Conservation (phyloP, 2,888 invertebrate species). For the Tetropium fuscum region DNA sequence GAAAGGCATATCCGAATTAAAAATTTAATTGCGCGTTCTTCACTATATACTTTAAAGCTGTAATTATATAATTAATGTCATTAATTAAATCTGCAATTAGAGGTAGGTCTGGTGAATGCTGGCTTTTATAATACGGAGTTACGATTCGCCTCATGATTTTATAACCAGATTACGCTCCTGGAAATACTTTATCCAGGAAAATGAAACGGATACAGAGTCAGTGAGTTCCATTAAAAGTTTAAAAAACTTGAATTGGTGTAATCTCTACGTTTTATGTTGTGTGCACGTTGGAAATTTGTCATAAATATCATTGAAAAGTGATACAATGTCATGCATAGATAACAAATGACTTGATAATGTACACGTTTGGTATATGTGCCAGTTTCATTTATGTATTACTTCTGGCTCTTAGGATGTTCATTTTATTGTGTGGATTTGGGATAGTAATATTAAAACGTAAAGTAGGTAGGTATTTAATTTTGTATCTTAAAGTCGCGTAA, state of each 20-base stretch:
- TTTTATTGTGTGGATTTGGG: no score
- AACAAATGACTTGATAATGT: no score
- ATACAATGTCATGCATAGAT: no score
- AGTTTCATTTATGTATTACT: no score
- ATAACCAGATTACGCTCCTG: constrained; percentile 24
- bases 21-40: constrained; percentile 17
- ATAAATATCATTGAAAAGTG: constrained; percentile 4
- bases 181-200: constrained; percentile 23
- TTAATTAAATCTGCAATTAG: constrained; percentile 30
- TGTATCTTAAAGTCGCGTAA: no score
- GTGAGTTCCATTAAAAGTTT: constrained; percentile 5
- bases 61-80: constrained; percentile 29
- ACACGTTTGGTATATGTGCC: no score
- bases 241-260: constrained; percentile 6
- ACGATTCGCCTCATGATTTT: constrained; percentile 31
- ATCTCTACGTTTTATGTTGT: constrained; percentile 2
- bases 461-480: no score
- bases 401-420: no score
- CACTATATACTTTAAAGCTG: constrained; percentile 9
- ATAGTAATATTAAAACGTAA: no score
- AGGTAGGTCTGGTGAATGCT: constrained; percentile 24
- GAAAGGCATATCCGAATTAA: no score
- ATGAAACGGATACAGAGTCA: constrained; percentile 13
- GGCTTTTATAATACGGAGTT: constrained; percentile 23
- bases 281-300: neutral